Percentiles rank a stretch among this genome's conserved stretches.
Conservation (phyloP, 2,888 invertebrate genomes). For the Argyresthia albistria region DNA sequence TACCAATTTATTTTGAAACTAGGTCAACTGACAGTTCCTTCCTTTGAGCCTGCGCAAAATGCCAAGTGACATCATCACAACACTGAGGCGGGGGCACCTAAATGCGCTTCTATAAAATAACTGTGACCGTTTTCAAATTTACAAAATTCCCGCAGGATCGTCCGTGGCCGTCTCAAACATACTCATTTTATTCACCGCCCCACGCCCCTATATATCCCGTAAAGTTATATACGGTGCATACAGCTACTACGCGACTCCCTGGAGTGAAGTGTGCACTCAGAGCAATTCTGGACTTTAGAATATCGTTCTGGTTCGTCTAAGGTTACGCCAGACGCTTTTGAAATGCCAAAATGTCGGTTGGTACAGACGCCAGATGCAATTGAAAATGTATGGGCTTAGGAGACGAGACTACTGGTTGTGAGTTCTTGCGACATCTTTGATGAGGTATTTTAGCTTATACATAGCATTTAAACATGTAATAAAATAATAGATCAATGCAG, state of each 20-base stretch:
- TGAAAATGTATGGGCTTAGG: neutral
- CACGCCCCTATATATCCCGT: neutral
- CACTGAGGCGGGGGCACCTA: too few relatives aligned
- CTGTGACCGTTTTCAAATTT: neutral
- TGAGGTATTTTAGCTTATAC: too few relatives aligned
- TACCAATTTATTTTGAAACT: too few relatives aligned
- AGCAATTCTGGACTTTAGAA: conserved; percentile 18
- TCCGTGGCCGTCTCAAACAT: neutral
- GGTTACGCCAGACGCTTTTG: neutral
- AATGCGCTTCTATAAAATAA: too few relatives aligned
- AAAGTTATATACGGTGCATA: neutral
- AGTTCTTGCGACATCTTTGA: too few relatives aligned
- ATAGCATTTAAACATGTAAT: too few relatives aligned
- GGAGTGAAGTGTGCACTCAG: conserved; percentile 23
- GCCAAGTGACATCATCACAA: too few relatives aligned
- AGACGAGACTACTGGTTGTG: too few relatives aligned
- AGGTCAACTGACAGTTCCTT: too few relatives aligned
- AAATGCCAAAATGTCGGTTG: neutral
- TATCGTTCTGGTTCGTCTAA: conserved; percentile 1
- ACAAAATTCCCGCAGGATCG: neutral
- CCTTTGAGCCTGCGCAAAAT: too few relatives aligned
- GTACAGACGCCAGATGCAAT: neutral
- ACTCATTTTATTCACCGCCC: neutral
- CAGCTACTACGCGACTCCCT: conserved; percentile 9
- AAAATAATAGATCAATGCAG: too few relatives aligned